phyloP scores from a whole-genome alignment of 2,888 invertebrate species.

The Eilema sororculum region DNA sequence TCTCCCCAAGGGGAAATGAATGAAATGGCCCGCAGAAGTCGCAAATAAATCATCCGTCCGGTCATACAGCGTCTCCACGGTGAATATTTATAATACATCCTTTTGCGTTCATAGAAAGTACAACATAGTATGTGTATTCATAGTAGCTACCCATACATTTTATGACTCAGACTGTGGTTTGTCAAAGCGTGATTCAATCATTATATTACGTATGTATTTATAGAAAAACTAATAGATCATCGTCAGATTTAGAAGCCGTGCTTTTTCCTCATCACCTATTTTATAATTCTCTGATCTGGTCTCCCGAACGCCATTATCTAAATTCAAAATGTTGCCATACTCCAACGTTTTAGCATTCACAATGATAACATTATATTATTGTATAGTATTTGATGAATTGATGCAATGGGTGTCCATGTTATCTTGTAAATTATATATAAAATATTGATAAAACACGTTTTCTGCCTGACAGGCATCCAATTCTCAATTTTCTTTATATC shows the following conservation, averaged over 20 bases:
- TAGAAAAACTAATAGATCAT: conserved; percentile 55
- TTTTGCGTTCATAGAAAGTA: conserved; percentile 61
- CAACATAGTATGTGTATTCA: conserved; percentile 16
- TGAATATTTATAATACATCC: too few species aligned
- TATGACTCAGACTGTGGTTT: conserved; percentile 61
- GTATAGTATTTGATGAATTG: too few species aligned
- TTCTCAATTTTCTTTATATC: background rate
- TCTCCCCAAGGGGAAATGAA: too few species aligned
- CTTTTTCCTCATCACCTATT: conserved; percentile 15
- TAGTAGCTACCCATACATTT: conserved; percentile 47
- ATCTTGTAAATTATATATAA: too few species aligned
- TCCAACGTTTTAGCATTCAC: background rate
- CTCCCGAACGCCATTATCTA: background rate
- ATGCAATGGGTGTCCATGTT: too few species aligned
- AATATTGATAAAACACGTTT: too few species aligned
- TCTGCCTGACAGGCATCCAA: background rate
- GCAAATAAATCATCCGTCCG: too few species aligned
- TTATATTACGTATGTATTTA: conserved; percentile 49
- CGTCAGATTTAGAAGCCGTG: conserved; percentile 50
- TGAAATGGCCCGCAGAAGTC: too few species aligned
- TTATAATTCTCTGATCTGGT: background rate
- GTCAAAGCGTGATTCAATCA: conserved; percentile 65
- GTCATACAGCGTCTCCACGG: too few species aligned
- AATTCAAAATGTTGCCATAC: background rate
- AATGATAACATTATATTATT: too few species aligned